These are phyloP conservation scores for Drosophila baimaii DNA, from an alignment of 1,140 invertebrate genomes.

Conservation along the genomic window DNA sequence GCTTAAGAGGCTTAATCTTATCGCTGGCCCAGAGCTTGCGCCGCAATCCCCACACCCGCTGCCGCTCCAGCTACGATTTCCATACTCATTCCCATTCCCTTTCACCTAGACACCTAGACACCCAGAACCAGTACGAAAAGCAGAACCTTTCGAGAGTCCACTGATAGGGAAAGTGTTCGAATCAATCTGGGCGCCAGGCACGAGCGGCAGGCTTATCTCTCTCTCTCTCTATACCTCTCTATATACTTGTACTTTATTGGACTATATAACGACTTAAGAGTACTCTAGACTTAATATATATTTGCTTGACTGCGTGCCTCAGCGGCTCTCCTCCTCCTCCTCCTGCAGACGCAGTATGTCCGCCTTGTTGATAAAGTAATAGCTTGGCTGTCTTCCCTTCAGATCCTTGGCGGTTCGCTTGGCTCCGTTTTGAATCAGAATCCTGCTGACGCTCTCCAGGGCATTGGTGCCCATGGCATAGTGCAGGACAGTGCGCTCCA, in stretches of 20 bases:
- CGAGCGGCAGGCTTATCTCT: constrained; percentile 9
- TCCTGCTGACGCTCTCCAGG: constrained; percentile 91
- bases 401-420: constrained; percentile 93
- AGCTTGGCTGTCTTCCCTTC: constrained; percentile 94
- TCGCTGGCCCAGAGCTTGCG: constrained; percentile 13
- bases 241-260: constrained; percentile 45
- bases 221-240: background rate
- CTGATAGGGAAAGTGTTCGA: constrained; percentile 36
- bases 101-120: constrained; percentile 1
- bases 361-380: constrained; percentile 96
- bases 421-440: constrained; percentile 92
- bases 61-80: background rate
- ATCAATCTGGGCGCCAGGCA: constrained; percentile 19
- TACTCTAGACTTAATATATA: constrained; percentile 38
- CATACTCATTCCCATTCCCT: background rate
- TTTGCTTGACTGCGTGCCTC: constrained; percentile 22
- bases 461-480: constrained; percentile 95
- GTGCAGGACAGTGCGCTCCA: constrained; percentile 93
- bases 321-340: constrained; percentile 88
- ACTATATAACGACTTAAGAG: constrained; percentile 65
- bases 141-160: background rate
- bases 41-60: background rate
- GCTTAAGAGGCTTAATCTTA: constrained; percentile 42
- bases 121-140: background rate
- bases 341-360: constrained; percentile 93